phyloP scores from a whole-genome alignment of 2,888 invertebrate species.

The Cerceris ruficornis region DNA sequence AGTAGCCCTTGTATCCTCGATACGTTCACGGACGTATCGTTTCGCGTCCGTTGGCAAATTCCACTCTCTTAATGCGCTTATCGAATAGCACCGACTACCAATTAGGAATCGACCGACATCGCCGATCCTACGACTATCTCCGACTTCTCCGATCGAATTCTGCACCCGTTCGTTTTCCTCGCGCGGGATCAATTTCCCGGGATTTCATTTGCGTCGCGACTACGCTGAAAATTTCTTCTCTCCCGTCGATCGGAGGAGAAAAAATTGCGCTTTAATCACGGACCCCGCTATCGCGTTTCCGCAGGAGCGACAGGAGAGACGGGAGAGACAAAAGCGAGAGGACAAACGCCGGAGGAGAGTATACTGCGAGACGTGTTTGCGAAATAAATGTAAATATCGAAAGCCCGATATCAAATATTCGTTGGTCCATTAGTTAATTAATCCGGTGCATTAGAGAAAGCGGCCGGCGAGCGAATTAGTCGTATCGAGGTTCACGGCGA shows the following conservation, averaged over 20 bases:
- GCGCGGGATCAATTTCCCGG: too few relatives aligned
- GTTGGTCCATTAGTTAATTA: constrained; percentile 80
- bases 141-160: too few relatives aligned
- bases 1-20: background rate
- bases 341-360: too few relatives aligned
- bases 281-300: too few relatives aligned
- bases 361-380: constrained; percentile 16
- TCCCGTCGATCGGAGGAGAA: too few relatives aligned
- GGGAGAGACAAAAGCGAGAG: too few relatives aligned
- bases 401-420: constrained; percentile 69
- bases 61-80: constrained; percentile 44
- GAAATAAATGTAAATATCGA: constrained; percentile 52
- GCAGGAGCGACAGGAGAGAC: too few relatives aligned
- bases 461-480: constrained; percentile 36
- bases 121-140: background rate
- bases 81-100: constrained; percentile 38
- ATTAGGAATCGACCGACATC: constrained; percentile 41
- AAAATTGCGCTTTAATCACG: too few relatives aligned
- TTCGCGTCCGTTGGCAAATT: constrained; percentile 29
- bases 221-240: too few relatives aligned
- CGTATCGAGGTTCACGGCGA: constrained; percentile 17
- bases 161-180: too few relatives aligned
- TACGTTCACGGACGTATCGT: constrained; percentile 13
- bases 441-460: constrained; percentile 75
- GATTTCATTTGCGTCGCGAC: too few relatives aligned